Percentiles rank a stretch among this genome's conserved stretches.
Conservation (phyloP, 2,888 invertebrate genomes). For the Suillia variegata region DNA sequence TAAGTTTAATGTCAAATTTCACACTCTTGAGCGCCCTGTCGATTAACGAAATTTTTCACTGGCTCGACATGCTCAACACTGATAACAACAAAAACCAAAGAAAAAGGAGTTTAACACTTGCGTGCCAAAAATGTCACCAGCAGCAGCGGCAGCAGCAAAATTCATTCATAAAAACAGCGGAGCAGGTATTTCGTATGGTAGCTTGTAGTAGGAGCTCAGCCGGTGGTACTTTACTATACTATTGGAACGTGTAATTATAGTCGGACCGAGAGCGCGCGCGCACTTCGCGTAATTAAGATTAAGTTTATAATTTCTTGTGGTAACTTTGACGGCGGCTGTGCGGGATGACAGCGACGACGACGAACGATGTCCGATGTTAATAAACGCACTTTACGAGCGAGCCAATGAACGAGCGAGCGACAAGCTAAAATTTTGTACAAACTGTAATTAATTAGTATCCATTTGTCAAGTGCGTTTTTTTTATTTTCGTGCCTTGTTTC, state of each 20-base stretch:
- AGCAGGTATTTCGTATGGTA: too few relatives aligned
- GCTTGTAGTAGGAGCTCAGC: too few relatives aligned
- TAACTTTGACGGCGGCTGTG: slow-evolving; percentile 5
- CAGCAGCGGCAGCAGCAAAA: neutral
- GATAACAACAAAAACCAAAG: too few relatives aligned
- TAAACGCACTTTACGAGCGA: slow-evolving; percentile 55
- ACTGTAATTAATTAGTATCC: slow-evolving; percentile 63
- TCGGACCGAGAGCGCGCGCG: neutral
- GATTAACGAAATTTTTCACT: slow-evolving; percentile 11
- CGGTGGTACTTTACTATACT: too few relatives aligned
- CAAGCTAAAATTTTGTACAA: slow-evolving; percentile 60
- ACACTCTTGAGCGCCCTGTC: slow-evolving; percentile 43
- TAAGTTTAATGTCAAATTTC: slow-evolving; percentile 50
- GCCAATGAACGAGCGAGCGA: too few relatives aligned
- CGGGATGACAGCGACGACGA: slow-evolving; percentile 20
- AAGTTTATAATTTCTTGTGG: slow-evolving; percentile 25
- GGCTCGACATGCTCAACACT: slow-evolving; percentile 18
- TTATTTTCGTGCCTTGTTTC: neutral
- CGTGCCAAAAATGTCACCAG: slow-evolving; percentile 11
- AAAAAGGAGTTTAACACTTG: slow-evolving; percentile 10
- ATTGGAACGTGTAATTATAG: slow-evolving; percentile 12
- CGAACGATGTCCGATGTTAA: slow-evolving; percentile 28
- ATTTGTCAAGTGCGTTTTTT: slow-evolving; percentile 60
- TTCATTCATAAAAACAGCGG: slow-evolving; percentile 13
- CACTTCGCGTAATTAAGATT: slow-evolving; percentile 26